Percentiles rank a stretch among this genome's conserved stretches.
Conservation (phyloP, 1,140 invertebrate genomes). For the Diploscapter pachys region DNA sequence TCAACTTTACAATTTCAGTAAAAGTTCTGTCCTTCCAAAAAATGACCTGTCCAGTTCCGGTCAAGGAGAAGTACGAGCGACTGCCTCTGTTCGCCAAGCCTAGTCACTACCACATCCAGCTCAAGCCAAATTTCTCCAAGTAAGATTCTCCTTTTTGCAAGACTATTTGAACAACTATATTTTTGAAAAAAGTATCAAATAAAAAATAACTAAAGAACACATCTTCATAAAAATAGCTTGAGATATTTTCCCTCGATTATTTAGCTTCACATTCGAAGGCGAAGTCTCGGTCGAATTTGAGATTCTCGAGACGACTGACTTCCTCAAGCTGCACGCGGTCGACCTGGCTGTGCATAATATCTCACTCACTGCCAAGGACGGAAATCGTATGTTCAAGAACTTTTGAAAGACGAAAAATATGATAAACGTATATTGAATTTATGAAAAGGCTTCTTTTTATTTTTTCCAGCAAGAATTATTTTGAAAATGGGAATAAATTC, state of each 20-base stretch:
- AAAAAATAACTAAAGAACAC: no score
- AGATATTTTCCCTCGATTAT: slow-evolving; percentile 1
- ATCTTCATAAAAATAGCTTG: not conserved
- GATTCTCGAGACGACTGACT: slow-evolving; percentile 33
- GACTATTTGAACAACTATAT: not conserved
- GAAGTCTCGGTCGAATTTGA: slow-evolving; percentile 58
- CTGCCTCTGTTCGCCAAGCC: slow-evolving; percentile 59
- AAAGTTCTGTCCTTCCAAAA: no score
- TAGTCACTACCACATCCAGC: slow-evolving; percentile 59
- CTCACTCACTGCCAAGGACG: slow-evolving; percentile 14
- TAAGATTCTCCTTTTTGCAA: not conserved
- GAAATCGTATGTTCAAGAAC: slow-evolving; percentile 12
- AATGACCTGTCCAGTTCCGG: not conserved
- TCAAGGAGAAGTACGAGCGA: slow-evolving; percentile 54
- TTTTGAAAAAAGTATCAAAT: not conserved
- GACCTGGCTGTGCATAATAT: slow-evolving; percentile 29
- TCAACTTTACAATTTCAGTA: no score
- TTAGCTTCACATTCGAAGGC: slow-evolving; percentile 60
- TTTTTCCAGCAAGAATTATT: no score
- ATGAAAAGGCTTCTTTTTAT: no score
- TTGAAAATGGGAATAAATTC: no score
- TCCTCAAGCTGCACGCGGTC: slow-evolving; percentile 40
- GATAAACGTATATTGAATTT: no score
- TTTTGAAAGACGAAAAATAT: no score
- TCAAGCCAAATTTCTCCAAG: slow-evolving; percentile 59